These are phyloP conservation scores for Copsychus sechellarum DNA, from an alignment of 2,113 vertebrate genomes.

Conservation along the genomic window DNA sequence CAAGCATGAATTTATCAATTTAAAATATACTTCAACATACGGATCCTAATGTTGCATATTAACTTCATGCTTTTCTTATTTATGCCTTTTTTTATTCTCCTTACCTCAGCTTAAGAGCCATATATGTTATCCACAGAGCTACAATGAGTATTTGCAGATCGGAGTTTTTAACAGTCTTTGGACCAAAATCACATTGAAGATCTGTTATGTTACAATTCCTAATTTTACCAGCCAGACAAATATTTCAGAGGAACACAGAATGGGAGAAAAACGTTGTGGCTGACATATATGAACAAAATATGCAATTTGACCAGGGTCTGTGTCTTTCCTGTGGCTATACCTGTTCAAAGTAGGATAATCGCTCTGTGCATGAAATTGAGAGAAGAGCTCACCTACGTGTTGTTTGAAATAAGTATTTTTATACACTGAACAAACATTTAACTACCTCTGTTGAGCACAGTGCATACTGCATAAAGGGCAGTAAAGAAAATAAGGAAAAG, in stretches of 20 bases:
- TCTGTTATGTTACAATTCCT: not conserved
- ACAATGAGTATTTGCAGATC: fast-evolving
- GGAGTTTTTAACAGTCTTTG: not conserved
- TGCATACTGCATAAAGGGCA: not conserved
- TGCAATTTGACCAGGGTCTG: fast-evolving
- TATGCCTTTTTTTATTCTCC: not conserved
- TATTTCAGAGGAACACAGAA: not conserved
- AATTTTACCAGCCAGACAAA: not conserved
- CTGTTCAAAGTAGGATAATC: not conserved
- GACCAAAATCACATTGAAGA: not conserved
- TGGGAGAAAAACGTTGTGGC: not conserved
- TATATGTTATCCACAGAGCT: not conserved
- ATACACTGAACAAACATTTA: not conserved
- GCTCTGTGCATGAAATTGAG: not conserved
- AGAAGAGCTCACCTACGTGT: not conserved
- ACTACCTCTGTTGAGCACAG: not conserved
- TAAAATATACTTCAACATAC: not conserved
- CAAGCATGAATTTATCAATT: not conserved
- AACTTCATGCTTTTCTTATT: not conserved
- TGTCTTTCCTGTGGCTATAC: not conserved
- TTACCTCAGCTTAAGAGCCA: not conserved
- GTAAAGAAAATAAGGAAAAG: not conserved
- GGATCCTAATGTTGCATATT: not conserved
- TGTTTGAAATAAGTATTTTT: not conserved
- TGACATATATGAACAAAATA: not conserved